A percentile compares a stretch with the other conserved stretches of the same genome.
These are phyloP conservation scores for Muscicapa striata DNA, from an alignment of 2,797 vertebrate genomes.

Conservation along the genomic window DNA sequence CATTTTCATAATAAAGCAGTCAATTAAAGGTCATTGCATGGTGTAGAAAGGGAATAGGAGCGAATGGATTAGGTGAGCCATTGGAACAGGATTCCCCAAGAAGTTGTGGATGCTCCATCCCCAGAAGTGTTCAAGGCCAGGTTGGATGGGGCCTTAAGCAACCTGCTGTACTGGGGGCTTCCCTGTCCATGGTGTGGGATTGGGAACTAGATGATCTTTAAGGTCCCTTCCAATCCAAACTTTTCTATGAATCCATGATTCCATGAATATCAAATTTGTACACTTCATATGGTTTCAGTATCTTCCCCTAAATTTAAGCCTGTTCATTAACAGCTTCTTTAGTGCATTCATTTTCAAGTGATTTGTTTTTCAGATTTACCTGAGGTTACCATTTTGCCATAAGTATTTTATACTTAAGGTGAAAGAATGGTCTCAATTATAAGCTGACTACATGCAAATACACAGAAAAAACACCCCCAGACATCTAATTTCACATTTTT, in stretches of 20 bases:
- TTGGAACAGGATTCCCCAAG: not conserved
- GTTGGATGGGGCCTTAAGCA: not conserved
- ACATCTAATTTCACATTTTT: not conserved
- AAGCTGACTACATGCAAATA: not conserved
- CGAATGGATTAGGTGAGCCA: not conserved
- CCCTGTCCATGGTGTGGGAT: not conserved
- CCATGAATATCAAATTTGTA: not conserved
- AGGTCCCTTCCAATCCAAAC: not conserved
- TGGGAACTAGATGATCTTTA: not conserved
- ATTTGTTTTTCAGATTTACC: not conserved
- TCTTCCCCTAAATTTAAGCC: not conserved
- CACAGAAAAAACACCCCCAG: not conserved
- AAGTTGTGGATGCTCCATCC: not conserved
- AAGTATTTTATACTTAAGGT: not conserved
- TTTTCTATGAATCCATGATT: not conserved
- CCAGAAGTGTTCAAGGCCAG: not conserved
- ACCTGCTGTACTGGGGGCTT: not conserved
- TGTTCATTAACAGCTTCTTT: not conserved
- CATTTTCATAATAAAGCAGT: not conserved
- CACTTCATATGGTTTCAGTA: not conserved
- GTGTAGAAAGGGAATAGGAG: not conserved
- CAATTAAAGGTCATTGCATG: not conserved
- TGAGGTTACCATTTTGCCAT: not conserved
- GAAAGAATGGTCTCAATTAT: not conserved
- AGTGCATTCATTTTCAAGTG: not conserved